phyloP scores from a whole-genome alignment of 2,888 invertebrate species.

The Hypsopygia costalis region DNA sequence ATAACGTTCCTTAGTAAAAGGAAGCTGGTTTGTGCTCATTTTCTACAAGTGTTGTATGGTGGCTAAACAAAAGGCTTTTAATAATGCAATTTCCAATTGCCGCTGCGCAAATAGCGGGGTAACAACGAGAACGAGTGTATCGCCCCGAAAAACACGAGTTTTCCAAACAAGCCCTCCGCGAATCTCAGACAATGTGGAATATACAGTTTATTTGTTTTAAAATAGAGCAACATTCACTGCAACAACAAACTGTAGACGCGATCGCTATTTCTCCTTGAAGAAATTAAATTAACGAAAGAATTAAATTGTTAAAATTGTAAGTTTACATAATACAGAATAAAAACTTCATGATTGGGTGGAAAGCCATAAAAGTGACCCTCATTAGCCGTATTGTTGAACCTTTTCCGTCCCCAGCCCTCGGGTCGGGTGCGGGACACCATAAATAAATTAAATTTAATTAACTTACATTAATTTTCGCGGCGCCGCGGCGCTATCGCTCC shows the following conservation, averaged over 20 bases:
- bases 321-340: constrained; percentile 24
- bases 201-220: constrained; percentile 2
- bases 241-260: not conserved
- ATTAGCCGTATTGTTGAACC: constrained; percentile 75
- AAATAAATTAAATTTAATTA: constrained; percentile 81
- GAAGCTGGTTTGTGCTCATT: constrained; percentile 13
- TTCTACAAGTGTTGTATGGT: constrained; percentile 62
- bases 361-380: constrained; percentile 75
- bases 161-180: constrained; percentile 21
- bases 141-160: constrained; percentile 39
- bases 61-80: constrained; percentile 77
- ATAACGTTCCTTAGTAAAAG: not conserved
- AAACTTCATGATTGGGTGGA: constrained; percentile 61
- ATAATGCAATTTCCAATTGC: constrained; percentile 81
- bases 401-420: constrained; percentile 56
- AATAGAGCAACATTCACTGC: not conserved
- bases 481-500: constrained; percentile 36
- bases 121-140: constrained; percentile 43
- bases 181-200: constrained; percentile 2
- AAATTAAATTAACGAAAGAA: constrained; percentile 18
- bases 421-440: constrained; percentile 47
- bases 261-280: not conserved
- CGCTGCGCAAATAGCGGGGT: constrained; percentile 73
- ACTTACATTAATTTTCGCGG: constrained; percentile 78
- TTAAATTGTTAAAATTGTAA: too few species aligned